phyloP scores from a whole-genome alignment of 2,888 invertebrate genomes.

The Aphelenchoides bicaudatus region DNA sequence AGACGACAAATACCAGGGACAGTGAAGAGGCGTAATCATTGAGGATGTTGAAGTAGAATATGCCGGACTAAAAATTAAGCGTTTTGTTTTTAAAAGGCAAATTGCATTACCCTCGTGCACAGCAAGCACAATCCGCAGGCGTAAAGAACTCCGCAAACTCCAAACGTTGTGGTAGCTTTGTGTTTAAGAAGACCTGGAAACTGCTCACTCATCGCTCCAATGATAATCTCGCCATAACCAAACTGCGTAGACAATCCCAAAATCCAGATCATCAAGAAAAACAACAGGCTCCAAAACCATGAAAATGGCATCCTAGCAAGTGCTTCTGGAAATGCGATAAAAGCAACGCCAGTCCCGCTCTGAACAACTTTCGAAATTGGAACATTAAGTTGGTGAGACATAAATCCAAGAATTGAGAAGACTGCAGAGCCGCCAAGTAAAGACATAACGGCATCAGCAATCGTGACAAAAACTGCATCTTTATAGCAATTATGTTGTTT shows the following conservation, averaged over 20 bases:
- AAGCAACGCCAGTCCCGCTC: slow-evolving; percentile 60
- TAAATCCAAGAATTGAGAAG: slow-evolving; percentile 61
- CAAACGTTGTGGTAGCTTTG: slow-evolving; percentile 34
- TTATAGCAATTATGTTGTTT: slow-evolving; percentile 42
- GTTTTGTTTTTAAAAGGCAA: slow-evolving; percentile 8
- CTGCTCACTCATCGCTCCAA: slow-evolving; percentile 36
- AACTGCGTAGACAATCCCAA: slow-evolving; percentile 58
- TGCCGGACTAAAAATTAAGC: slow-evolving; percentile 35
- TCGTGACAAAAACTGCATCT: slow-evolving; percentile 41
- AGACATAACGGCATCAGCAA: slow-evolving; percentile 48
- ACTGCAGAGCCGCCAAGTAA: slow-evolving; percentile 37
- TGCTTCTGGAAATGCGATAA: slow-evolving; percentile 62
- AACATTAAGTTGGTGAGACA: slow-evolving; percentile 52
- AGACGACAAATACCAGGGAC: slow-evolving; percentile 34
- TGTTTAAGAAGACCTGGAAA: slow-evolving; percentile 33
- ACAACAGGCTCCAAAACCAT: slow-evolving; percentile 63
- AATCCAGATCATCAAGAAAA: slow-evolving; percentile 62
- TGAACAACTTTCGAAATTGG: slow-evolving; percentile 53
- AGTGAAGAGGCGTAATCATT: slow-evolving; percentile 49
- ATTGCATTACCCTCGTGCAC: slow-evolving; percentile 35
- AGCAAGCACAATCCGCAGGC: slow-evolving; percentile 40
- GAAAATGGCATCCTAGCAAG: slow-evolving; percentile 59
- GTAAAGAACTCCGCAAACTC: slow-evolving; percentile 35
- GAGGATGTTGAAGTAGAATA: slow-evolving; percentile 47
- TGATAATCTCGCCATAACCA: slow-evolving; percentile 22